Conservation (phyloP, 2,797 vertebrate genomes). For the Momotus momota region DNA sequence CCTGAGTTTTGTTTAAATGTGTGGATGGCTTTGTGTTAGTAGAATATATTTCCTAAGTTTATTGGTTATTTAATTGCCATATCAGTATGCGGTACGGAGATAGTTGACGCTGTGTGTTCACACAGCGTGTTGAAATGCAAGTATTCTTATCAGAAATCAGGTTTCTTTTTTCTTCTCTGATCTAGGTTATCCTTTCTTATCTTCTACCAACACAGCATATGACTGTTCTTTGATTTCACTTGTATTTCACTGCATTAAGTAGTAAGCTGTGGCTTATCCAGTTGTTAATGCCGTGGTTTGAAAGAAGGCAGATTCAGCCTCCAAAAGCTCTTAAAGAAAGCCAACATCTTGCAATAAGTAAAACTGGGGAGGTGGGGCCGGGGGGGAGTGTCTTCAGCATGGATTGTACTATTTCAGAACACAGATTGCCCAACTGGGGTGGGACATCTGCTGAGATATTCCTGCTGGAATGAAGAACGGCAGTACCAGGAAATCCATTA, state of each 20-base stretch:
- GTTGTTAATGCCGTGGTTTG: neutral
- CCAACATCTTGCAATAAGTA: neutral
- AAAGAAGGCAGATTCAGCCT: neutral
- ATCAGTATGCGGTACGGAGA: neutral
- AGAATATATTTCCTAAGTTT: neutral
- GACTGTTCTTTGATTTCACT: constrained; percentile 14
- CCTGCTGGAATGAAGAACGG: neutral
- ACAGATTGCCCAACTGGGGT: neutral
- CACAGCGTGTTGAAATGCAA: neutral
- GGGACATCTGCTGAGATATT: constrained; percentile 7
- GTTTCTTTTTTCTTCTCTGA: neutral
- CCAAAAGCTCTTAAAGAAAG: neutral
- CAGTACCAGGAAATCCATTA: constrained; percentile 25
- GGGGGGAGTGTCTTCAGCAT: accelerated
- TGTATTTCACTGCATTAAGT: neutral
- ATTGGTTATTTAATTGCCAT: neutral
- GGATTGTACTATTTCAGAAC: neutral
- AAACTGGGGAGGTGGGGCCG: accelerated
- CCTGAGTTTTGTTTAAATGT: neutral
- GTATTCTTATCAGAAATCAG: neutral
- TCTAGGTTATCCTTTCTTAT: neutral
- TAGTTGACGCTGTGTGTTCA: neutral
- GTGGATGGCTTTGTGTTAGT: neutral
- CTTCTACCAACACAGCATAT: neutral
- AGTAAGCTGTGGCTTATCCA: neutral